Conservation (phyloP, 2,797 vertebrate genomes). For the Pelodytes ibericus region DNA sequence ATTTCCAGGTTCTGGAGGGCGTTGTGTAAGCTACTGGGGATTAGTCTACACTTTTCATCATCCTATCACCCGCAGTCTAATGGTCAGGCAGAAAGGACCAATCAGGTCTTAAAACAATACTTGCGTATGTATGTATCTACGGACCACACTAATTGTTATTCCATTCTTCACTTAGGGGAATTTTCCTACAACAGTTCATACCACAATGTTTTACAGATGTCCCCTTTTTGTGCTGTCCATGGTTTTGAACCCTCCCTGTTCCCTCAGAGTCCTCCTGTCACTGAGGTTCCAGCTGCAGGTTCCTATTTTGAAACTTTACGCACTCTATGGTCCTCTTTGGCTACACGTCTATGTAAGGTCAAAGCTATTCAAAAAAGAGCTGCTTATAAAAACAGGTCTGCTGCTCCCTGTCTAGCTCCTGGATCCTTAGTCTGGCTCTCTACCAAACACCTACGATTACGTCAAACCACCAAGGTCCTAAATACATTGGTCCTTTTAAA, state of each 20-base stretch:
- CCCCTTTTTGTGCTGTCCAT: background rate
- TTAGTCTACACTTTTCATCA: background rate
- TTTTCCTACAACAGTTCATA: background rate
- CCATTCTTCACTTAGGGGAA: background rate
- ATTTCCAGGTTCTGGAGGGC: background rate
- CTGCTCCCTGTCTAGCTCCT: background rate
- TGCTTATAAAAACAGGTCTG: background rate
- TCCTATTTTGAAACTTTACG: background rate
- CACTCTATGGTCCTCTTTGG: background rate
- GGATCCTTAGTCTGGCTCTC: background rate
- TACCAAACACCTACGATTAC: background rate
- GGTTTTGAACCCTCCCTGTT: background rate
- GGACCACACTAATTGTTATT: background rate
- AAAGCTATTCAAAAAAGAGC: background rate
- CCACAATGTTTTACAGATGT: too few species aligned
- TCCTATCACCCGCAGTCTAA: background rate
- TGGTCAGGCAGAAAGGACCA: background rate
- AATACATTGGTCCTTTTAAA: background rate
- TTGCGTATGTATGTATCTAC: background rate
- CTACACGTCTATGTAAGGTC: background rate
- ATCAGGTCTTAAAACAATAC: background rate
- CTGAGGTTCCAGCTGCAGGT: background rate
- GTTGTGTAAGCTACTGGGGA: background rate
- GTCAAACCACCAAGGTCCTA: background rate
- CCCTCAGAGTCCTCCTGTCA: background rate